Evolutionary conservation across 2,888 invertebrate genomes (phyloP).

Genomic region (Automeris io): DNA sequence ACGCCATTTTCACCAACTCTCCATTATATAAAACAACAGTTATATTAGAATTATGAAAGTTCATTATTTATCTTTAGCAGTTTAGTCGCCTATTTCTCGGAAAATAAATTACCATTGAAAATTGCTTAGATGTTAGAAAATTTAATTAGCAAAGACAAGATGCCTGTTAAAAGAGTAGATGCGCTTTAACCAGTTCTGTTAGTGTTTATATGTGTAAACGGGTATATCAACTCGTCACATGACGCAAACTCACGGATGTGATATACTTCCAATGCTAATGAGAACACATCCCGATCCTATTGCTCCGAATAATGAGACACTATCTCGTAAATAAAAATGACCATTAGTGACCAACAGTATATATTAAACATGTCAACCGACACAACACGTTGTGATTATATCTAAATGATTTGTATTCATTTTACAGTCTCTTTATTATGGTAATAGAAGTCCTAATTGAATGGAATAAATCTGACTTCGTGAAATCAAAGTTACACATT

Average conservation of each 20-base stretch:
- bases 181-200: slow-evolving; percentile 53
- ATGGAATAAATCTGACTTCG: too few relatives aligned
- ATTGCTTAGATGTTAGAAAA: slow-evolving; percentile 33
- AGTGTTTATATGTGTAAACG: slow-evolving; percentile 54
- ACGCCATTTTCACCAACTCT: too few relatives aligned
- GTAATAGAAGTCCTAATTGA: not conserved
- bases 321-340: not conserved
- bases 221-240: slow-evolving; percentile 63
- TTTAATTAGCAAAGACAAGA: slow-evolving; percentile 48
- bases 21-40: too few relatives aligned
- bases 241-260: slow-evolving; percentile 64
- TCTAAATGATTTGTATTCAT: not conserved
- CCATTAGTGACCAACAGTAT: too few relatives aligned
- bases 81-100: too few relatives aligned
- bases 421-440: not conserved
- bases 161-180: slow-evolving; percentile 53
- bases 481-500: not conserved
- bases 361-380: not conserved
- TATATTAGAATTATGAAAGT: too few relatives aligned
- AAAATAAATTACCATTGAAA: slow-evolving; percentile 15
- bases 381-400: not conserved
- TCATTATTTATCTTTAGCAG: too few relatives aligned
- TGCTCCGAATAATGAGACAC: slow-evolving; percentile 6
- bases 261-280: slow-evolving; percentile 69
- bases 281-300: slow-evolving; percentile 50